Evolutionary conservation across 2,797 vertebrate genomes (phyloP).

Genomic region (Euphonia xanthogaster): DNA sequence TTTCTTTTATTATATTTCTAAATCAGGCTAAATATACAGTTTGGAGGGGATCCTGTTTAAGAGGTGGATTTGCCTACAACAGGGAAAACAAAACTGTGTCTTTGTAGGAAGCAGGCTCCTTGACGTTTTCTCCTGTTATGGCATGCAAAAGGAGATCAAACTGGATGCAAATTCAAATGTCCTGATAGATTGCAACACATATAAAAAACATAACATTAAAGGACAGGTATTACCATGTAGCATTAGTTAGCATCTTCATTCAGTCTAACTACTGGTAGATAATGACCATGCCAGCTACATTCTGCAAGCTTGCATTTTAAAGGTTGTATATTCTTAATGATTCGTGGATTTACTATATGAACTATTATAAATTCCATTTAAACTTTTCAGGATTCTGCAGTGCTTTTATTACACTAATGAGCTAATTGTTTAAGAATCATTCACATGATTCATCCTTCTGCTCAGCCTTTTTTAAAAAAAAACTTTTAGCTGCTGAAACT

Average conservation of each 20-base stretch:
- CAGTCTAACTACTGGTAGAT: not conserved
- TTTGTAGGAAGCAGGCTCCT: not conserved
- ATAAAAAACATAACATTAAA: not conserved
- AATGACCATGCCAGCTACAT: not conserved
- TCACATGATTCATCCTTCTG: slow-evolving; percentile 54
- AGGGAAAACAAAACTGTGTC: not conserved
- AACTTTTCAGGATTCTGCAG: not conserved
- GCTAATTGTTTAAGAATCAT: slow-evolving; percentile 68
- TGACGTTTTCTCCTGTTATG: not conserved
- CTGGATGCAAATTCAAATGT: not conserved
- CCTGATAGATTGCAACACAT: not conserved
- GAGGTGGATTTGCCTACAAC: not conserved
- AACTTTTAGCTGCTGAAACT: slow-evolving; percentile 44
- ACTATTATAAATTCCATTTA: slow-evolving; percentile 23
- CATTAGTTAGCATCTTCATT: not conserved
- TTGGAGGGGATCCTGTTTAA: not conserved
- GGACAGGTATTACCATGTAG: not conserved
- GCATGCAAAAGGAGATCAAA: not conserved
- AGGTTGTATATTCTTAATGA: not conserved
- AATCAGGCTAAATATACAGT: not conserved
- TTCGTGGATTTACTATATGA: not conserved
- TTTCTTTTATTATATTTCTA: not conserved
- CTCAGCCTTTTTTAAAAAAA: slow-evolving; percentile 5
- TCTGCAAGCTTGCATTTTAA: slow-evolving; percentile 21
- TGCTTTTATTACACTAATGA: slow-evolving; percentile 65